Evolutionary conservation across 2,113 vertebrate genomes (phyloP).

Genomic region (Fulmarus glacialis): DNA sequence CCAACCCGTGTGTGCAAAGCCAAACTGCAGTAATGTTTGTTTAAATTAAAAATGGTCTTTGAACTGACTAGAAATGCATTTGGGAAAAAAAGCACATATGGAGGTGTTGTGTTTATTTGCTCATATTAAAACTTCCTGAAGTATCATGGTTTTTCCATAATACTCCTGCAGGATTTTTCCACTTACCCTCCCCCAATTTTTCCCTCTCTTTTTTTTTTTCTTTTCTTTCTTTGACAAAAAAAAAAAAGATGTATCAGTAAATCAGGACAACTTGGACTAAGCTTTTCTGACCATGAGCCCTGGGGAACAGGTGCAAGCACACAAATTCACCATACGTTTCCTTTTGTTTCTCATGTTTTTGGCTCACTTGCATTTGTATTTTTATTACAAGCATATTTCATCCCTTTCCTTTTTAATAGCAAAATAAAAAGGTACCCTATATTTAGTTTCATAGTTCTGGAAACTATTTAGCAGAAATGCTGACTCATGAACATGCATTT

Average conservation of each 20-base stretch:
- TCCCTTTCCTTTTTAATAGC: not conserved
- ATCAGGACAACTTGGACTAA: not conserved
- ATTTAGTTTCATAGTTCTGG: not conserved
- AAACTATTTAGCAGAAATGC: not conserved
- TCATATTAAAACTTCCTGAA: not conserved
- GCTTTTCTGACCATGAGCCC: not conserved
- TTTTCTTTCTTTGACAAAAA: not conserved
- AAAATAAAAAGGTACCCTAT: not conserved
- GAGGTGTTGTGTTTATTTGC: not conserved
- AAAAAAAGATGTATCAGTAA: not conserved
- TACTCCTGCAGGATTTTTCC: not conserved
- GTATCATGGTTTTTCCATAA: not conserved
- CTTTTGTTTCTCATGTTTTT: not conserved
- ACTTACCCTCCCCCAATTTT: not conserved
- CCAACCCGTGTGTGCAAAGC: not conserved
- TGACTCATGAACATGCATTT: not conserved
- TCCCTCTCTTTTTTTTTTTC: accelerated
- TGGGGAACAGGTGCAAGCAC: not conserved
- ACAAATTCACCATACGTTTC: not conserved
- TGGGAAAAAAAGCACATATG: not conserved
- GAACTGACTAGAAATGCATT: not conserved
- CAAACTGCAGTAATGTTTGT: not conserved
- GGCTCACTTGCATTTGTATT: not conserved
- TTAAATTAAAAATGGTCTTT: not conserved
- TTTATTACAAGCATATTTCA: not conserved